These are phyloP conservation scores for Calcarius ornatus DNA, from an alignment of 2,113 vertebrate genomes.

Conservation along the genomic window DNA sequence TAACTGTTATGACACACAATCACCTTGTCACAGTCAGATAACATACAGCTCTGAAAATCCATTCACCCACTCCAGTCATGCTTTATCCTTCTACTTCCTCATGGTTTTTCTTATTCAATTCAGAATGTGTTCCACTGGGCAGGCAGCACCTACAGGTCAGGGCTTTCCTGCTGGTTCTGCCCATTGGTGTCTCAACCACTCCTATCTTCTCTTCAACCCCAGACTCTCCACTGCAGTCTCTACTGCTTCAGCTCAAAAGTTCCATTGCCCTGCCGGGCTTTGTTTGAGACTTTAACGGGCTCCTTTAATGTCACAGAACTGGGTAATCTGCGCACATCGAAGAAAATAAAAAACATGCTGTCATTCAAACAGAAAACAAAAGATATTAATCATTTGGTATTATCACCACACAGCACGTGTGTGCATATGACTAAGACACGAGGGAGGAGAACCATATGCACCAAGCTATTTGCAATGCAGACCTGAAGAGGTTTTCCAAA, in stretches of 20 bases:
- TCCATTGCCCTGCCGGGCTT: neutral
- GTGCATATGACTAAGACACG: constrained; percentile 34
- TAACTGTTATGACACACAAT: neutral
- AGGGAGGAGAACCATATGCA: constrained; percentile 43
- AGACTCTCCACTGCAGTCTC: neutral
- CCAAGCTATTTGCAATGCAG: constrained; percentile 4
- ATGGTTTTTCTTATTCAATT: neutral
- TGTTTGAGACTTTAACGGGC: fast-evolving
- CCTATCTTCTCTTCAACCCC: neutral
- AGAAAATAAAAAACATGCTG: neutral
- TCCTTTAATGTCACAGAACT: neutral
- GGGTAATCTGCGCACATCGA: neutral
- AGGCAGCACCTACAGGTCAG: neutral
- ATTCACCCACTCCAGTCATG: neutral
- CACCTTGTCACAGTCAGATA: neutral
- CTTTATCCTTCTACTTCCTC: neutral
- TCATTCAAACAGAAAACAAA: constrained; percentile 29
- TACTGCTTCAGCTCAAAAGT: neutral
- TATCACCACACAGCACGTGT: constrained; percentile 15
- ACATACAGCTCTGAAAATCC: neutral
- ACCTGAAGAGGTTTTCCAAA: neutral
- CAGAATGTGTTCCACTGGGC: neutral
- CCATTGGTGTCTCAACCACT: neutral
- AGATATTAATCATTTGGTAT: constrained; percentile 28
- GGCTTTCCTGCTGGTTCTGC: neutral